Conservation (phyloP, 1,140 invertebrate species). For the Oedothorax gibbosus region DNA sequence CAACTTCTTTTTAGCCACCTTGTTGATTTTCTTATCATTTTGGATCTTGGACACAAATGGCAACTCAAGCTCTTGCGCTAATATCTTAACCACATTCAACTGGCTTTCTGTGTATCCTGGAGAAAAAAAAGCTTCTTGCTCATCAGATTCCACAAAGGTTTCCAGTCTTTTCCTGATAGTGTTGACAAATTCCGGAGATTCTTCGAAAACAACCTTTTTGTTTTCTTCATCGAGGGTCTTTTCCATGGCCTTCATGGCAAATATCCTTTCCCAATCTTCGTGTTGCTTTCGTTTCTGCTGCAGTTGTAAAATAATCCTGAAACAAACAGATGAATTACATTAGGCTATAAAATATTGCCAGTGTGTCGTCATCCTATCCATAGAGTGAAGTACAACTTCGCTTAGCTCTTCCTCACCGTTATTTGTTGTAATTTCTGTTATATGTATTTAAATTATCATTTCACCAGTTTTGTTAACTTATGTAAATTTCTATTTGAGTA, state of each 20-base stretch:
- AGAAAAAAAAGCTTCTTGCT: constrained; percentile 23
- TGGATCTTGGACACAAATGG: constrained; percentile 39
- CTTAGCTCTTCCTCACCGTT: too few relatives aligned
- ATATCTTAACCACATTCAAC: constrained; percentile 10
- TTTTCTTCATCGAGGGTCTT: neutral
- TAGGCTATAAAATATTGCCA: too few relatives aligned
- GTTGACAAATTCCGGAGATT: constrained; percentile 16
- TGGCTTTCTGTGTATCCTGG: constrained; percentile 27
- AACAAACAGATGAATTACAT: too few relatives aligned
- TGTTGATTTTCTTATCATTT: constrained; percentile 14
- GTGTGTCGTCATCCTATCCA: too few relatives aligned
- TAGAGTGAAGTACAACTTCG: too few relatives aligned
- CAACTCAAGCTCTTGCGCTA: constrained; percentile 15
- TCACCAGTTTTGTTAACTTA: too few relatives aligned
- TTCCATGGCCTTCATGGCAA: constrained; percentile 2
- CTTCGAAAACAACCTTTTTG: neutral
- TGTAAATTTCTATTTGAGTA: too few relatives aligned
- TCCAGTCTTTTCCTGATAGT: constrained; percentile 6
- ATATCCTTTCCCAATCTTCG: constrained; percentile 31
- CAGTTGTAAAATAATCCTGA: neutral
- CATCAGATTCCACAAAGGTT: constrained; percentile 24
- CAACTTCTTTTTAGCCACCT: constrained; percentile 32
- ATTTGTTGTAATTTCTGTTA: too few relatives aligned
- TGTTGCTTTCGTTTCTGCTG: constrained; percentile 27
- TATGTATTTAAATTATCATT: too few relatives aligned